Evolutionary conservation across 1,140 invertebrate genomes (phyloP).

Genomic region (Venturia canescens): DNA sequence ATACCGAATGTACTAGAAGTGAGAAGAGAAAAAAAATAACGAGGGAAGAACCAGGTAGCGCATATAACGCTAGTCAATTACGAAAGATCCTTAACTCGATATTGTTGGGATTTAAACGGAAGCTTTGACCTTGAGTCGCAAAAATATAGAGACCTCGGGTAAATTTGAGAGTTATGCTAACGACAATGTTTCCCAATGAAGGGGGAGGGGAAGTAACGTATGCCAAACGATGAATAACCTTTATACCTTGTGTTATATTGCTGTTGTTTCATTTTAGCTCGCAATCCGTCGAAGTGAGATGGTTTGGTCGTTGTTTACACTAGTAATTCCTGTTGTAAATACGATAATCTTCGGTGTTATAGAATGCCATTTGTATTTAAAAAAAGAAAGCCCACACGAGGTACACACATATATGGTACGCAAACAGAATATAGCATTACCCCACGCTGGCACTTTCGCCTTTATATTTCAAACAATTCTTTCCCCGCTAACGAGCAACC

Average conservation of each 20-base stretch:
- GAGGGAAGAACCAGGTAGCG: conserved; percentile 50
- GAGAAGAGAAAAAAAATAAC: conserved; percentile 31
- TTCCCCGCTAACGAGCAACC: neutral
- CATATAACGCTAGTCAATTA: conserved; percentile 73
- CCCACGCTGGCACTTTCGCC: neutral
- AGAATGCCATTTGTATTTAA: conserved; percentile 38
- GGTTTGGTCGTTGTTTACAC: conserved; percentile 54
- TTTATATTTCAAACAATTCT: neutral
- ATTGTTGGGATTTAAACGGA: too few species aligned
- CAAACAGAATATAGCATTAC: neutral
- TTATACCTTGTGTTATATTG: neutral
- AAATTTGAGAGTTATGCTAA: neutral
- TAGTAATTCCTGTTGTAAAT: conserved; percentile 59
- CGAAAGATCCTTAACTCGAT: conserved; percentile 19
- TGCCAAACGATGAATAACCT: conserved; percentile 61
- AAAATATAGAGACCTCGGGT: conserved; percentile 29
- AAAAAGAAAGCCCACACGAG: too few species aligned
- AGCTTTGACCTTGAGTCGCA: neutral
- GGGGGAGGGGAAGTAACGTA: conserved; percentile 20
- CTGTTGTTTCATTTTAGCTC: conserved; percentile 45
- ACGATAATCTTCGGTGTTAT: conserved; percentile 48
- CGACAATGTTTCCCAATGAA: neutral
- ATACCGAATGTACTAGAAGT: conserved; percentile 11
- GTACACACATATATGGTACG: too few species aligned
- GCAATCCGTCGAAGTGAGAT: neutral